Evolutionary conservation across 2,113 vertebrate species (phyloP), one percentile per base, ranked within the genome.

Genomic region (Glaucomys volans): DNA sequence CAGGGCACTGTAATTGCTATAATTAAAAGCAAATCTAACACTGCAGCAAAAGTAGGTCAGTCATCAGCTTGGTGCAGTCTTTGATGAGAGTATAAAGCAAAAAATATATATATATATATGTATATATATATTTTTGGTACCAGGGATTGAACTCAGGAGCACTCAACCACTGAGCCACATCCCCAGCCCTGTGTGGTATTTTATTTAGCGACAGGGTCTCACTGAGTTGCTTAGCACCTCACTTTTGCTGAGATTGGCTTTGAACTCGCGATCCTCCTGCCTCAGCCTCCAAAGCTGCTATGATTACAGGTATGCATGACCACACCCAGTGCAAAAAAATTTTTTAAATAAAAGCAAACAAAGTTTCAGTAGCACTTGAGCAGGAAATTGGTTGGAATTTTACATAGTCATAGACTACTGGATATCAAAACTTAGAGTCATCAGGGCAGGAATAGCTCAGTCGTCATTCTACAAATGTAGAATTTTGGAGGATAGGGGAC

Each of bases 21-120:
- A 98, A 98, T 98, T 98, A 98, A 98, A 98, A 98, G 94, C 87
- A 97, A 98, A 97, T 97, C 94, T 98, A 98, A 97, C 97, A 97
- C 95, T 97, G 90, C 77, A 96, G 87, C 66, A 90, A 98, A 98
- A 98, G 96, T 98, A 98, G 98, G 98, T 98, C 98, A 98, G 77
- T 93, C 92, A 98, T 97, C 84, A 95, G 84, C 64, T 97, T 96
- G 44, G 90, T 93, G 35, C 95, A 92, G 95, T 81, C 95, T 97
- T 66, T 93, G 91, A 98, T 97, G 92, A 93, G 97, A 97, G 82
- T 89, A 40, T 91, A 97, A 98, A 97, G 95, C 87, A 95, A 75
- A 32, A 17, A 62, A 64, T 44, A n/a, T n/a, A n/a, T n/a, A n/a
- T n/a, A n/a, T n/a, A n/a, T n/a, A n/a, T n/a, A n/a, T n/a, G n/a